These are phyloP conservation scores for Whitmania pigra DNA, from an alignment of 1,140 invertebrate species.

Conservation along the genomic window DNA sequence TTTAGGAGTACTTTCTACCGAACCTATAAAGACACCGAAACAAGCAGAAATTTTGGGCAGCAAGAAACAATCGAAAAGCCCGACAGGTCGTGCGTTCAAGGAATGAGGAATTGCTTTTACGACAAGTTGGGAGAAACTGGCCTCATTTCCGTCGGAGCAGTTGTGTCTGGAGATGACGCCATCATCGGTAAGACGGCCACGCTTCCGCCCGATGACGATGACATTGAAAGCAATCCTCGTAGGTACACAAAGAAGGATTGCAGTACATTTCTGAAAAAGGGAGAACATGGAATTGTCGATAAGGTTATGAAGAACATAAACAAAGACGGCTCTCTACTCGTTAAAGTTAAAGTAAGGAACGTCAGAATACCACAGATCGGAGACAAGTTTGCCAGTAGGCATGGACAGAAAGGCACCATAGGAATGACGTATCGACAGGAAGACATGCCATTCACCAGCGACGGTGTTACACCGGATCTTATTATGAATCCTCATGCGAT, in stretches of 20 bases:
- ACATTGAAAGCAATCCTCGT: background rate
- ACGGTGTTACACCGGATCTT: constrained; percentile 91
- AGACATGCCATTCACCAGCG: constrained; percentile 95
- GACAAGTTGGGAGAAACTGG: constrained; percentile 97
- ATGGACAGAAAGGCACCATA: constrained; percentile 97
- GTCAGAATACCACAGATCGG: constrained; percentile 96
- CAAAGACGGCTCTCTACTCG: constrained; percentile 94
- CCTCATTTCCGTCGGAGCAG: constrained; percentile 89
- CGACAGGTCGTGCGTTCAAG: constrained; percentile 56
- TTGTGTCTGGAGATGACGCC: constrained; percentile 96
- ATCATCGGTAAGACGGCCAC: constrained; percentile 97
- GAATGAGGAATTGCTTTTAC: constrained; percentile 94
- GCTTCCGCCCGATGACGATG: constrained; percentile 57
- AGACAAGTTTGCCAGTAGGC: constrained; percentile 94
- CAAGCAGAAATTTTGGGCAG: constrained; percentile 82
- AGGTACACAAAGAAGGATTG: constrained; percentile 70
- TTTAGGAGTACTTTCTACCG: constrained; percentile 87
- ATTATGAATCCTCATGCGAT: constrained; percentile 99
- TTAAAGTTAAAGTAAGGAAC: constrained; percentile 89
- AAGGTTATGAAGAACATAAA: constrained; percentile 88
- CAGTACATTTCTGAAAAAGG: constrained; percentile 90
- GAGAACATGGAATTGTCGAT: constrained; percentile 95
- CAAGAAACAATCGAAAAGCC: constrained; percentile 98
- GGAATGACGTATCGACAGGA: constrained; percentile 94
- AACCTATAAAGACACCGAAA: constrained; percentile 92